These are phyloP conservation scores for Salarias fasciatus DNA, from an alignment of 2,797 vertebrate species.

Conservation along the genomic window DNA sequence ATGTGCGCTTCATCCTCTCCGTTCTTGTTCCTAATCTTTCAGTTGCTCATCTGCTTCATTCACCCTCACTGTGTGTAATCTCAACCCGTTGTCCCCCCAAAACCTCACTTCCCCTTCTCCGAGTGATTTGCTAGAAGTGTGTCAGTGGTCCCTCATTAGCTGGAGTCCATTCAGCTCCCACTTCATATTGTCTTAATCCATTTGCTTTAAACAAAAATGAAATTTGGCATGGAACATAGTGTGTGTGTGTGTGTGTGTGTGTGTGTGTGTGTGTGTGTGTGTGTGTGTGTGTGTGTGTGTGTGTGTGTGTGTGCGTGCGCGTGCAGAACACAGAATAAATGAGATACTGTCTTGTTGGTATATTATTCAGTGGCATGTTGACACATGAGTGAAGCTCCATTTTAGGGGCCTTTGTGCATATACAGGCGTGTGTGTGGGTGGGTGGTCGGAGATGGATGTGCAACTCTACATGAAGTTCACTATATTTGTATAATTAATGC, in stretches of 20 bases:
- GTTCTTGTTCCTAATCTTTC: conserved; percentile 12
- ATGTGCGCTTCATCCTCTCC: conserved; percentile 12
- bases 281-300: too few species aligned
- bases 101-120: conserved; percentile 26
- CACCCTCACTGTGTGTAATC: conserved; percentile 9
- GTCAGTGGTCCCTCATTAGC: conserved; percentile 55
- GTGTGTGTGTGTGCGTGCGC: too few species aligned
- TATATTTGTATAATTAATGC: conserved; percentile 73
- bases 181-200: conserved; percentile 63
- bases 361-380: conserved; percentile 66
- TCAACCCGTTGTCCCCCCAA: conserved; percentile 11
- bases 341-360: conserved; percentile 55
- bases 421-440: conserved; percentile 5
- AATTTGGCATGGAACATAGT: conserved; percentile 57
- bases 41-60: conserved; percentile 11
- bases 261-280: too few species aligned
- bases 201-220: conserved; percentile 65
- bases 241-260: conserved; percentile 11
- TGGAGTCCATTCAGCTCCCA: conserved; percentile 31
- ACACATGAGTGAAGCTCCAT: conserved; percentile 55
- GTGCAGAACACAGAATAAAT: conserved; percentile 18
- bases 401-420: conserved; percentile 50
- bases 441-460: conserved; percentile 13
- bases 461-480: conserved; percentile 57
- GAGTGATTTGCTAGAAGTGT: conserved; percentile 45